Conservation (phyloP, 2,797 vertebrate genomes). For the Protosalanx chinensis region DNA sequence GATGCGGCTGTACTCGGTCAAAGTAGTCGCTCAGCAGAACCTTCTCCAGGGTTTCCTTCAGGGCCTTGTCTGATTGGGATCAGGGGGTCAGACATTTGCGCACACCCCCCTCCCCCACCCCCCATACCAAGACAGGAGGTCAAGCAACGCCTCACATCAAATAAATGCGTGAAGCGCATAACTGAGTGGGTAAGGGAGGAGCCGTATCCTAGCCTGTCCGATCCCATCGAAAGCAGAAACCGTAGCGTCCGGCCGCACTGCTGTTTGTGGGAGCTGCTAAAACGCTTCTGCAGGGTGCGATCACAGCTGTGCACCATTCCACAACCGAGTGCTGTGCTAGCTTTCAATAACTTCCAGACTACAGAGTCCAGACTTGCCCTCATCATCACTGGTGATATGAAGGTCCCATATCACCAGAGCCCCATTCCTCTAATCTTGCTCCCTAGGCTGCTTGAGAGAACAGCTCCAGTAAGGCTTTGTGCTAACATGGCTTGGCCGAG, state of each 20-base stretch:
- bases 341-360: slow-evolving; percentile 1
- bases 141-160: not conserved
- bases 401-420: not conserved
- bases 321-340: not conserved
- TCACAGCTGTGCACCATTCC: slow-evolving; percentile 1
- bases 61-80: slow-evolving; percentile 81
- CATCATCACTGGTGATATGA: not conserved
- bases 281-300: not conserved
- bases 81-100: not conserved
- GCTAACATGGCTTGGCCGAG: not conserved
- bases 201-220: not conserved
- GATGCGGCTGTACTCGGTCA: slow-evolving; percentile 87
- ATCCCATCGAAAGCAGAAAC: not conserved
- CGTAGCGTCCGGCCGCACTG: not conserved
- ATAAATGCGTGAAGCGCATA: not conserved
- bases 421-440: not conserved
- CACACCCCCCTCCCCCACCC: not conserved
- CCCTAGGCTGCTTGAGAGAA: not conserved
- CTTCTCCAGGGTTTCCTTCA: slow-evolving; percentile 88
- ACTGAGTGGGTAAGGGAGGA: not conserved
- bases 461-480: not conserved
- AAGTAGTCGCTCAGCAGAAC: slow-evolving; percentile 92
- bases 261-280: not conserved
- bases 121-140: not conserved
- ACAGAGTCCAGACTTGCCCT: not conserved